phyloP scores from a whole-genome alignment of 2,797 vertebrate species.

The Fratercula arctica region DNA sequence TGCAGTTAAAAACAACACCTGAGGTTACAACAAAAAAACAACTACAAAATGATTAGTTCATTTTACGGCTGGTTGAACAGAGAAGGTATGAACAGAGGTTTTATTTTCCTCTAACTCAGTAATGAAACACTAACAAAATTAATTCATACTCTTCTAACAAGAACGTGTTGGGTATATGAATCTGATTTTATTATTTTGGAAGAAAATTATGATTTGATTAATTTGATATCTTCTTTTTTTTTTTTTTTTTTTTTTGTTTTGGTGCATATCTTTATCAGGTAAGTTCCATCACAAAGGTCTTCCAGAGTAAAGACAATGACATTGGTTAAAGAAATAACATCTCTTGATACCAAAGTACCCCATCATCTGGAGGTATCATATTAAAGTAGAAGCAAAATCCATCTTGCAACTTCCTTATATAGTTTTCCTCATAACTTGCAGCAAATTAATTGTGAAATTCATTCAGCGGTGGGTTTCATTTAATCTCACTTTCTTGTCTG shows the following conservation, averaged over 20 bases:
- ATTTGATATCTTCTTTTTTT: not conserved
- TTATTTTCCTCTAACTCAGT: not conserved
- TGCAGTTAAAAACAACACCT: not conserved
- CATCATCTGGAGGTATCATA: not conserved
- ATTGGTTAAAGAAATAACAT: not conserved
- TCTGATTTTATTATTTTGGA: not conserved
- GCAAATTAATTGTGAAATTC: not conserved
- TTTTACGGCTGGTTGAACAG: not conserved
- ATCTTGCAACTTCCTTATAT: not conserved
- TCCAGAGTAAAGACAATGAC: not conserved
- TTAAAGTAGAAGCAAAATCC: not conserved
- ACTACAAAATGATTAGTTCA: not conserved
- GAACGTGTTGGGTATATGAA: not conserved
- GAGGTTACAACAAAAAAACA: not conserved
- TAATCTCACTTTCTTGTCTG: not conserved
- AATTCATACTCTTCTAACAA: not conserved
- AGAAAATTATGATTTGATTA: not conserved
- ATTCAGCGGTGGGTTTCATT: not conserved
- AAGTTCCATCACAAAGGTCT: not conserved
- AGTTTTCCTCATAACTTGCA: not conserved
- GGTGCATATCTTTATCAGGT: not conserved
- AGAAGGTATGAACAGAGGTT: not conserved
- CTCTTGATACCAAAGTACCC: not conserved
- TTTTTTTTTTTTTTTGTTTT: not conserved
- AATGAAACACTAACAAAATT: not conserved